Evolutionary conservation across 1,140 invertebrate genomes (phyloP).

Genomic region (Ericerus pela): DNA sequence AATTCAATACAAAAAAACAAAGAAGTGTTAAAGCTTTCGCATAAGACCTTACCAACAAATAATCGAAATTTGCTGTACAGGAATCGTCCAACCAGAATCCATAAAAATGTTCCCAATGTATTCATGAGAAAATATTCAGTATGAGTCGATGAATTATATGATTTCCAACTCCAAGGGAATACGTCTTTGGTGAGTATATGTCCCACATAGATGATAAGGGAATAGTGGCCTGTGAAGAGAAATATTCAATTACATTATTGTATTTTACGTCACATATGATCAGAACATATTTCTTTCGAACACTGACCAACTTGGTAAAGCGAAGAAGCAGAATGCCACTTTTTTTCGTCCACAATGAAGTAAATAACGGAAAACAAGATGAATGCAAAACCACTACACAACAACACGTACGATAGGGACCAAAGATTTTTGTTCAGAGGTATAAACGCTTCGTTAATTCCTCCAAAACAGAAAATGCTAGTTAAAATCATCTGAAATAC

Average conservation of each 20-base stretch:
- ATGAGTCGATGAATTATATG: conserved; percentile 50
- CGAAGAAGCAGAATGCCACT: conserved; percentile 67
- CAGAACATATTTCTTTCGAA: background rate
- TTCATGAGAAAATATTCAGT: conserved; percentile 51
- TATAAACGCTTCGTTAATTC: conserved; percentile 64
- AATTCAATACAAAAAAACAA: no score
- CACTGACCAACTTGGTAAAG: conserved; percentile 47
- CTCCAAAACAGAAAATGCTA: no score
- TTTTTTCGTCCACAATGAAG: conserved; percentile 59
- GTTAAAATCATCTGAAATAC: no score
- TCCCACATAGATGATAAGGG: conserved; percentile 71
- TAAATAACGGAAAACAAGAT: conserved; percentile 57
- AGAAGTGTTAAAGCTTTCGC: no score
- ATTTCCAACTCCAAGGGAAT: conserved; percentile 68
- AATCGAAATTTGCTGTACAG: no score
- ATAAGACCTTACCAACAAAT: no score
- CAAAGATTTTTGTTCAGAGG: conserved; percentile 83
- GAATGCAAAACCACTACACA: conserved; percentile 53
- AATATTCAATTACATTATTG: conserved; percentile 13
- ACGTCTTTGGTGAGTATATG: conserved; percentile 60
- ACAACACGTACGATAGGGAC: conserved; percentile 68
- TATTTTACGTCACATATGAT: background rate
- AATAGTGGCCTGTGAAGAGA: conserved; percentile 69
- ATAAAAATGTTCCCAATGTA: conserved; percentile 63
- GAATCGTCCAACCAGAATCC: conserved; percentile 58